These are phyloP conservation scores for Guaruba guarouba DNA, from an alignment of 2,113 vertebrate species.

Conservation along the genomic window DNA sequence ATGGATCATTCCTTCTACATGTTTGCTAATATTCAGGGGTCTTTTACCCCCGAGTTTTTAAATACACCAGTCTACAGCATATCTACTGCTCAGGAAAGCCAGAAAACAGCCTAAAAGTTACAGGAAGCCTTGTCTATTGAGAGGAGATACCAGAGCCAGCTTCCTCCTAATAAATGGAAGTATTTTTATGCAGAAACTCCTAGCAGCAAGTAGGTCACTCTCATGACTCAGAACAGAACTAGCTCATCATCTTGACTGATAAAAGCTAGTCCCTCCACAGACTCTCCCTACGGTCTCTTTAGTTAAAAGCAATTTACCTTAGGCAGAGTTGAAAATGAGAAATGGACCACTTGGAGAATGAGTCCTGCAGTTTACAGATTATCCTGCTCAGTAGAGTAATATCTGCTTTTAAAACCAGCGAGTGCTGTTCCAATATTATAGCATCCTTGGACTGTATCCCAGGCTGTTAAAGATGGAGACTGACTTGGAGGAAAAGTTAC, in stretches of 20 bases:
- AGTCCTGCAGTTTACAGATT: background rate
- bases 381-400: background rate
- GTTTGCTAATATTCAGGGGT: background rate
- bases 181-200: background rate
- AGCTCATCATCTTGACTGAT: background rate
- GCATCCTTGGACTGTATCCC: background rate
- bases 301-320: constrained; percentile 4
- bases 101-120: background rate
- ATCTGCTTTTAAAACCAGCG: background rate
- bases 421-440: background rate
- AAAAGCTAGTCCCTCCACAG: background rate
- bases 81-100: background rate
- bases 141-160: background rate
- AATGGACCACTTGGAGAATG: background rate
- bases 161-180: background rate
- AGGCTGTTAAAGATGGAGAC: background rate
- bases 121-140: background rate
- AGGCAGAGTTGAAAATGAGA: constrained; percentile 4
- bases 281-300: background rate
- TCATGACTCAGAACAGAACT: background rate
- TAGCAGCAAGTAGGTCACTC: background rate
- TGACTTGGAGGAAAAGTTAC: background rate
- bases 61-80: fast-evolving
- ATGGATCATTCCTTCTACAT: background rate
- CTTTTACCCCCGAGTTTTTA: background rate